These are phyloP conservation scores for Struthidea cinerea DNA, from an alignment of 2,113 vertebrate species.

Conservation along the genomic window DNA sequence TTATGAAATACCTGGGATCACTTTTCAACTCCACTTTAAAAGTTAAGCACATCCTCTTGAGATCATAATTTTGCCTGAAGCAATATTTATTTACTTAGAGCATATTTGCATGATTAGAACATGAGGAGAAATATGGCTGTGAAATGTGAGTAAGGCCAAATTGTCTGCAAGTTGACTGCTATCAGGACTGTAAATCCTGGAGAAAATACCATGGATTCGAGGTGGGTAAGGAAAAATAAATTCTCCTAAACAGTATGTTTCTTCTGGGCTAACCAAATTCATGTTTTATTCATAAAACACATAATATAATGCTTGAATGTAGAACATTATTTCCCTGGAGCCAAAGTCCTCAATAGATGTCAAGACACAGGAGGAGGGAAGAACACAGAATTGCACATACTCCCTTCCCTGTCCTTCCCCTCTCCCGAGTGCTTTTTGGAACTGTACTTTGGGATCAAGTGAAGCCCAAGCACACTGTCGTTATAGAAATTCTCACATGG, in stretches of 20 bases:
- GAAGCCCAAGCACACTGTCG: not conserved
- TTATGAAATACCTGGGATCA: not conserved
- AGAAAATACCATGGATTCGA: not conserved
- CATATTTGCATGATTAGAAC: not conserved
- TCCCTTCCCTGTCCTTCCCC: rapidly evolving
- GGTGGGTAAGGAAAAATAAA: not conserved
- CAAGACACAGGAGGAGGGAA: not conserved
- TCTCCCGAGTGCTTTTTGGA: not conserved
- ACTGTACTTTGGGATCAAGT: not conserved
- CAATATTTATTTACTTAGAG: not conserved
- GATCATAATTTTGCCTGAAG: not conserved
- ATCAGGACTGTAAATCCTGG: not conserved
- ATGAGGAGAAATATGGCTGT: not conserved
- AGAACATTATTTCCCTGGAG: not conserved
- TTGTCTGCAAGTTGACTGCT: not conserved
- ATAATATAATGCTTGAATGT: not conserved
- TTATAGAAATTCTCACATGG: not conserved
- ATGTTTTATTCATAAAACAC: not conserved
- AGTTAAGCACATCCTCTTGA: not conserved
- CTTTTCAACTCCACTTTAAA: not conserved
- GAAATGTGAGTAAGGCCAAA: not conserved
- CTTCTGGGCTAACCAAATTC: not conserved
- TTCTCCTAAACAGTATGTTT: not conserved
- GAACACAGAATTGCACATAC: not conserved
- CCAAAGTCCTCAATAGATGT: not conserved